Evolutionary conservation across 2,888 invertebrate genomes (phyloP).

Genomic region (Oligia latruncula): DNA sequence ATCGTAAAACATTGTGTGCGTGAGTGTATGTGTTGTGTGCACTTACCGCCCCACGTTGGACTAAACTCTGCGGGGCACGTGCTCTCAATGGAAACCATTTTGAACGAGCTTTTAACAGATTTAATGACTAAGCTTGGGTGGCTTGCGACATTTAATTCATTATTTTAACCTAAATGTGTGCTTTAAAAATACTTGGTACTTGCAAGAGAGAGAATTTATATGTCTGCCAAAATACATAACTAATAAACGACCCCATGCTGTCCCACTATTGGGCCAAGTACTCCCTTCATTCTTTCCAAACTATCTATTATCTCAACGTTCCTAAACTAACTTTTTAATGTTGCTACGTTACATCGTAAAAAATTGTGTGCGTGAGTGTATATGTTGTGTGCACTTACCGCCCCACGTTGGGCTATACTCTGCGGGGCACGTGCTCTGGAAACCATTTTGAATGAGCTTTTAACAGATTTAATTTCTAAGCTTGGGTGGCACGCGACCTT

Average conservation of each 20-base stretch:
- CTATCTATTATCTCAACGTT: neutral
- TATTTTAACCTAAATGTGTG: no score
- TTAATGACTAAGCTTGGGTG: slow-evolving; percentile 55
- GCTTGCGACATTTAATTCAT: neutral
- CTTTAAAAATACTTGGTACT: no score
- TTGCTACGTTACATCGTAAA: slow-evolving; percentile 4
- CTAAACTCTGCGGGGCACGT: slow-evolving; percentile 47
- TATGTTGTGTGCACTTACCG: slow-evolving; percentile 46
- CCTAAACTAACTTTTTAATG: neutral
- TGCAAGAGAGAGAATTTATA: no score
- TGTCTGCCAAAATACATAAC: neutral
- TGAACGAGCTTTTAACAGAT: slow-evolving; percentile 64
- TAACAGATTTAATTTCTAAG: slow-evolving; percentile 57
- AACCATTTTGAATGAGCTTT: slow-evolving; percentile 66
- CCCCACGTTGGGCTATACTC: slow-evolving; percentile 42
- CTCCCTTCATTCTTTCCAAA: neutral
- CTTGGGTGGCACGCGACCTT: slow-evolving; percentile 32
- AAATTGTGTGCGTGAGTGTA: slow-evolving; percentile 48
- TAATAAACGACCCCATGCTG: neutral
- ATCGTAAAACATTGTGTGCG: slow-evolving; percentile 34
- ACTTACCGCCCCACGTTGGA: slow-evolving; percentile 46
- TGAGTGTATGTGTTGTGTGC: slow-evolving; percentile 52
- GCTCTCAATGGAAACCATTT: slow-evolving; percentile 59
- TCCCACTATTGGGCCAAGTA: neutral
- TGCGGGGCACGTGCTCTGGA: slow-evolving; percentile 50